phyloP scores from a whole-genome alignment of 2,888 invertebrate genomes.

The Eretmocerus hayati region DNA sequence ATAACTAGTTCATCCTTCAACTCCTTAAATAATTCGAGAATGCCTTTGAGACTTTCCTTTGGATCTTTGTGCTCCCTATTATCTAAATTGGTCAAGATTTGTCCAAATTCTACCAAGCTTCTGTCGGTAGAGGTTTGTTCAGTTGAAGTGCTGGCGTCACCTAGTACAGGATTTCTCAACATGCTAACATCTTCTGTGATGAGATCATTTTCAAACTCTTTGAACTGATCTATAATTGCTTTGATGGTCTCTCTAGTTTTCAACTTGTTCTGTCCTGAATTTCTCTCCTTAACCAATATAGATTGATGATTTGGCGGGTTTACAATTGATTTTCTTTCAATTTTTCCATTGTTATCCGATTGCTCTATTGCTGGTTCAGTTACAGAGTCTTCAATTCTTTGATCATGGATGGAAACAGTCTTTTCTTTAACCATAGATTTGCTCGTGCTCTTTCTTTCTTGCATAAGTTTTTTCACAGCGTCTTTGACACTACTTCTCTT shows the following conservation, averaged over 20 bases:
- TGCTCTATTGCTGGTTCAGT: slow-evolving; percentile 24
- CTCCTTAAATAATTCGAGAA: slow-evolving; percentile 40
- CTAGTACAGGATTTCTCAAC: slow-evolving; percentile 22
- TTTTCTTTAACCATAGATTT: slow-evolving; percentile 48
- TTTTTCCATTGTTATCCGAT: slow-evolving; percentile 13
- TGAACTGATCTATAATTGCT: slow-evolving; percentile 42
- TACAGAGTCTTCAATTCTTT: slow-evolving; percentile 30
- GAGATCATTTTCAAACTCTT: slow-evolving; percentile 41
- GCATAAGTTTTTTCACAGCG: slow-evolving; percentile 38
- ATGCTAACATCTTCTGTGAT: slow-evolving; percentile 29
- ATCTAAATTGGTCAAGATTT: slow-evolving; percentile 2
- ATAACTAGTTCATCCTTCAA: slow-evolving; percentile 37
- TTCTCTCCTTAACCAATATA: neutral
- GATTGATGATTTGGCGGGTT: slow-evolving; percentile 6
- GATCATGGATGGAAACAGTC: slow-evolving; percentile 17
- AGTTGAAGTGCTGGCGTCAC: slow-evolving; percentile 19
- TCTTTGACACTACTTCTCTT: slow-evolving; percentile 30
- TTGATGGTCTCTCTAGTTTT: slow-evolving; percentile 34
- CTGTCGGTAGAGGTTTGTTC: neutral
- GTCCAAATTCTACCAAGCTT: slow-evolving; percentile 19
- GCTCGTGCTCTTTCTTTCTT: slow-evolving; percentile 51
- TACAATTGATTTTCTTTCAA: slow-evolving; percentile 20
- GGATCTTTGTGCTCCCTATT: slow-evolving; percentile 29
- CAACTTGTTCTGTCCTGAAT: neutral
- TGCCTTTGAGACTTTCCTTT: slow-evolving; percentile 38